Evolutionary conservation across 64 coral and sea anemone genomes (phyloP), one percentile per base, ranked within the genome.

Genomic region (Orbicella faveolata): DNA sequence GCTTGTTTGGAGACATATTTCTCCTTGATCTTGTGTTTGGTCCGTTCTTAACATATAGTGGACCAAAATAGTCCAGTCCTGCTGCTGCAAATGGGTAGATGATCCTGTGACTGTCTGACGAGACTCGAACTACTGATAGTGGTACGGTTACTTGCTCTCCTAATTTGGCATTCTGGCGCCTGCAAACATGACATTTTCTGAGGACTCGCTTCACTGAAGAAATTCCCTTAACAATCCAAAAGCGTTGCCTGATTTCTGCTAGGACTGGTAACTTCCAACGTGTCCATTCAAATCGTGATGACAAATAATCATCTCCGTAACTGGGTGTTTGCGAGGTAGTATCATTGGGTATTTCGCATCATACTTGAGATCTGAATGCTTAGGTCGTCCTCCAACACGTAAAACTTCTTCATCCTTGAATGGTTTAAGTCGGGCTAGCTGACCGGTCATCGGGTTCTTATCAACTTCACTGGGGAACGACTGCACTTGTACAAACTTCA

Each of bases 141-240:
- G 75, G 88, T 21, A 83, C 88, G 21, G 88, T 94, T 11, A 94
- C 53, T 65, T 94, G 93, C 63, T 94, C 88, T 74, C 83, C 88
- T 51, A 82, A 34, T n/a, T 62, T 94, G 35, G 81, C 81, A 72
- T 80, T 94, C 64, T 94, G 81, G 61, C 88, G 88, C 52, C 20
- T 94, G 82, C 88, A 90, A 26, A 79, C 53, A 75, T 91, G 89
- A 61, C 83, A 87, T 51, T 87, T 88, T 63, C 87, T 90, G 19
- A 75, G 48, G 17, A 75, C 19, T 16, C 67, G 84, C 33, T 75
- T 74, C 6, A 87, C 84, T 30, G 86, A 88, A 54, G 86, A 88
- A 0, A 87, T 20, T 74, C 84, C 84, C 21, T 62, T 87, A 3
- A 87, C 37, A 7, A 75, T 87, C 85, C 70, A 75, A 39, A 87